Conservation (phyloP, 2,797 vertebrate species). For the Cyprinella venusta region DNA sequence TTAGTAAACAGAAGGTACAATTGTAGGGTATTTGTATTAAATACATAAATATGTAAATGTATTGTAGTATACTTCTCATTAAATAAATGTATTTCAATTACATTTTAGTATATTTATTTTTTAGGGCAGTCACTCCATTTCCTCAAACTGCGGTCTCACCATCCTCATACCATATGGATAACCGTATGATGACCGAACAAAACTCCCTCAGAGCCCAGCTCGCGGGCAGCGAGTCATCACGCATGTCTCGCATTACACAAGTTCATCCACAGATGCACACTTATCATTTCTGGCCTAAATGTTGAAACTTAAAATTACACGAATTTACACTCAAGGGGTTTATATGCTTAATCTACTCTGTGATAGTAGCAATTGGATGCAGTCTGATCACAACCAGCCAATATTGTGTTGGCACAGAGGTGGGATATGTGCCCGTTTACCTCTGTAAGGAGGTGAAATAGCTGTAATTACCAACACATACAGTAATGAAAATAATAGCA, state of each 20-base stretch:
- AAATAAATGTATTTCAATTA: no score
- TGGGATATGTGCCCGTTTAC: constrained; percentile 48
- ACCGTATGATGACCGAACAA: not conserved
- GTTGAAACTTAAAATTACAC: constrained; percentile 18
- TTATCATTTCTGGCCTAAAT: constrained; percentile 33
- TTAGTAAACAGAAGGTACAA: no score
- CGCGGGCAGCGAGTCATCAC: constrained; percentile 9
- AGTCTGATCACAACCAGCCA: constrained; percentile 33
- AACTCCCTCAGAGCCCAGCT: constrained; percentile 29
- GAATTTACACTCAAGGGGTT: not conserved
- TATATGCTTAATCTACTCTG: constrained; percentile 34
- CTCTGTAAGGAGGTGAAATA: constrained; percentile 42
- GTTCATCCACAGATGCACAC: constrained; percentile 19
- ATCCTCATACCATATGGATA: constrained; percentile 67
- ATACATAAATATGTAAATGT: no score
- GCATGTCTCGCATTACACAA: constrained; percentile 32
- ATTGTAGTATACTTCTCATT: no score
- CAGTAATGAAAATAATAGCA: constrained; percentile 53
- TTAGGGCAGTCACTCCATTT: constrained; percentile 31
- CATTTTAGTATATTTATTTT: no score
- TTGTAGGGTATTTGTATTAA: no score
- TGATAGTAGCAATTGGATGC: constrained; percentile 51
- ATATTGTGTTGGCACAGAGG: constrained; percentile 32
- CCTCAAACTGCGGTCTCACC: constrained; percentile 62
- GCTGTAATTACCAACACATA: constrained; percentile 43